Conservation (phyloP, 2,888 invertebrate genomes). For the Calephelis perditalis region DNA sequence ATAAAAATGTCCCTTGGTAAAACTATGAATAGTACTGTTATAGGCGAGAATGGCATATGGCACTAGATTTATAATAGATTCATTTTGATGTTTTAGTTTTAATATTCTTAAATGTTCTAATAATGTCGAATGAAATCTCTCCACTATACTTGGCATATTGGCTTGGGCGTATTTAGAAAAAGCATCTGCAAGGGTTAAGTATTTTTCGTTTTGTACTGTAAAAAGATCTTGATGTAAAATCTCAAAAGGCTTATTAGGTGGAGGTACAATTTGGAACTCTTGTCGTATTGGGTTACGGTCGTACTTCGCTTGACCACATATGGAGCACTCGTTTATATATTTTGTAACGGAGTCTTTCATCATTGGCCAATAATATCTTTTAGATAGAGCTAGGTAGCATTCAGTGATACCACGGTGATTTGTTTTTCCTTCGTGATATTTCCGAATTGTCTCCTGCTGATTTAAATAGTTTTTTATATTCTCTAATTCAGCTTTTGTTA, state of each 20-base stretch:
- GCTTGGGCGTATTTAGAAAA: constrained; percentile 23
- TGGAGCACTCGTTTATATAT: constrained; percentile 30
- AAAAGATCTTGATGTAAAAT: constrained; percentile 24
- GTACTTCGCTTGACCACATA: constrained; percentile 18
- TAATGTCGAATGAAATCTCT: constrained; percentile 26
- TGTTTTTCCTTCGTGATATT: constrained; percentile 35
- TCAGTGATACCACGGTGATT: constrained; percentile 34
- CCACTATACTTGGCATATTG: constrained; percentile 23
- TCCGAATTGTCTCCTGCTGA: constrained; percentile 33
- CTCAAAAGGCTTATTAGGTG: constrained; percentile 23
- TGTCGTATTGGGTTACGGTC: constrained; percentile 25
- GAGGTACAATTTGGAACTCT: constrained; percentile 22
- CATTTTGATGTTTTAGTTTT: too few species aligned
- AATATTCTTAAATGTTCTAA: constrained; percentile 19
- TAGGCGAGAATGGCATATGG: too few species aligned
- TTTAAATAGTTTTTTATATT: constrained; percentile 30
- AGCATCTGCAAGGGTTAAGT: constrained; percentile 19
- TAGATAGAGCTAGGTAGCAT: constrained; percentile 29
- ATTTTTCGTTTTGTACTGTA: constrained; percentile 20
- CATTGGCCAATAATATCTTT: constrained; percentile 33
- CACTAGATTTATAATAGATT: too few species aligned
- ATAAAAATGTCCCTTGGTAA: too few species aligned
- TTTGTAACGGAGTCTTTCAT: constrained; percentile 32
- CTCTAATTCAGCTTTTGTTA: constrained; percentile 30
- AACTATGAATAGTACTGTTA: too few species aligned